These are phyloP conservation scores for Conchocele bisecta DNA, from an alignment of 2,888 invertebrate genomes.

Conservation along the genomic window DNA sequence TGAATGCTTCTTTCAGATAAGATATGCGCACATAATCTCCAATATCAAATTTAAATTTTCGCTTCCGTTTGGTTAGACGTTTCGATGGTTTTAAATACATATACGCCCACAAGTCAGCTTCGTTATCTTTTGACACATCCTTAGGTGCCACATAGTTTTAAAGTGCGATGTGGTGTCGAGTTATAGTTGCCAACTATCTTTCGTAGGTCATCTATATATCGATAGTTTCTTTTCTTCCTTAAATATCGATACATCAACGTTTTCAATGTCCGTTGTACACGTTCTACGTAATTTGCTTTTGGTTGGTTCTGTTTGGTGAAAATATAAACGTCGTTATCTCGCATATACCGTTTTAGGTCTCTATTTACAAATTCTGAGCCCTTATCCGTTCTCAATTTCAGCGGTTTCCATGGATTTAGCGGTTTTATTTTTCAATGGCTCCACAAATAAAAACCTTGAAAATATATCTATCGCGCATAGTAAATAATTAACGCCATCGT, in stretches of 20 bases:
- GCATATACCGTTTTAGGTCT: conserved; percentile 14
- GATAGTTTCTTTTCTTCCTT: conserved; percentile 18
- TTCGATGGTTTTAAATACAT: conserved; percentile 19
- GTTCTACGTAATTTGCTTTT: conserved; percentile 14
- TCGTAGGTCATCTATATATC: conserved; percentile 41
- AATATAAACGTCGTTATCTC: conserved; percentile 16
- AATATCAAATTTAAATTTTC: conserved; percentile 4
- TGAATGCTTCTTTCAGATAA: conserved; percentile 25
- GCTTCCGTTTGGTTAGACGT: not conserved
- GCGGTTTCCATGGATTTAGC: conserved; percentile 8
- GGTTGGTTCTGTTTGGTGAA: conserved; percentile 30
- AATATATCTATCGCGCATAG: conserved; percentile 31
- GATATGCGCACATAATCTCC: conserved; percentile 16
- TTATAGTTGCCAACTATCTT: conserved; percentile 42
- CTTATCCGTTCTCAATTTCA: conserved; percentile 11
- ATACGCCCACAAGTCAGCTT: conserved; percentile 39
- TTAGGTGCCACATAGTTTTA: conserved; percentile 40
- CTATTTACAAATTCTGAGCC: conserved; percentile 26
- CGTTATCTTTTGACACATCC: conserved; percentile 36
- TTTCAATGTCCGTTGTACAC: conserved; percentile 7
- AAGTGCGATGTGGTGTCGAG: conserved; percentile 40
- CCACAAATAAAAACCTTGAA: conserved; percentile 14
- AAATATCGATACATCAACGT: conserved; percentile 8
- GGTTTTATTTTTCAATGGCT: conserved; percentile 14
- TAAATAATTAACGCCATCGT: conserved; percentile 23